Percentiles rank a stretch among this genome's conserved stretches.
These are phyloP conservation scores for Herpetotheres cachinnans DNA, from an alignment of 2,113 vertebrate genomes.

Conservation along the genomic window DNA sequence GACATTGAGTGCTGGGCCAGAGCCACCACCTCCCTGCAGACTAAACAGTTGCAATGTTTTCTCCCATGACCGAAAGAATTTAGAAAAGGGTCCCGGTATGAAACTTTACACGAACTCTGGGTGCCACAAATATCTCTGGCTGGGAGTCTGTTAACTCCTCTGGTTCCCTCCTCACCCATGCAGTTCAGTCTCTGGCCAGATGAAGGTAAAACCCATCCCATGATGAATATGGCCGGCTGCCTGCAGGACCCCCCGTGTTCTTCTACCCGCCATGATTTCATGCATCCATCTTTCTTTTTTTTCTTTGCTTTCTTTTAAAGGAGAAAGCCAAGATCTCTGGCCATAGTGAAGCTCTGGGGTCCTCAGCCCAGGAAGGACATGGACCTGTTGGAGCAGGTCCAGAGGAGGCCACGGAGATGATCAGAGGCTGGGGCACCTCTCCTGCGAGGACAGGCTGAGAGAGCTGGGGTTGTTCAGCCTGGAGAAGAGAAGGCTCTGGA, in stretches of 20 bases:
- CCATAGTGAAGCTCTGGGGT: not conserved
- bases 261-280: accelerated
- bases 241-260: not conserved
- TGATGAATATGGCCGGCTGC: not conserved
- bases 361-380: too few relatives aligned
- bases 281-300: accelerated
- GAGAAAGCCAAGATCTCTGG: not conserved
- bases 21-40: conserved; percentile 46
- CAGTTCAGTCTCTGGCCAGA: not conserved
- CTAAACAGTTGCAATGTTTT: conserved; percentile 49
- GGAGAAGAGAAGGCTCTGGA: not conserved
- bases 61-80: conserved; percentile 49
- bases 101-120: not conserved
- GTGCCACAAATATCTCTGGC: conserved; percentile 13
- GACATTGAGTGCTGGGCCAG: not conserved
- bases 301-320: not conserved
- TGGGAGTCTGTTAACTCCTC: conserved; percentile 1
- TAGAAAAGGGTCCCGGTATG: conserved; percentile 32
- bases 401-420: not conserved
- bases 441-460: not conserved
- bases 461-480: not conserved
- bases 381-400: accelerated
- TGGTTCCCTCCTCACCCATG: accelerated
- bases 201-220: not conserved
- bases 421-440: not conserved